phyloP scores from a whole-genome alignment of 2,797 vertebrate genomes.

The Neosilurus hyrtlii region DNA sequence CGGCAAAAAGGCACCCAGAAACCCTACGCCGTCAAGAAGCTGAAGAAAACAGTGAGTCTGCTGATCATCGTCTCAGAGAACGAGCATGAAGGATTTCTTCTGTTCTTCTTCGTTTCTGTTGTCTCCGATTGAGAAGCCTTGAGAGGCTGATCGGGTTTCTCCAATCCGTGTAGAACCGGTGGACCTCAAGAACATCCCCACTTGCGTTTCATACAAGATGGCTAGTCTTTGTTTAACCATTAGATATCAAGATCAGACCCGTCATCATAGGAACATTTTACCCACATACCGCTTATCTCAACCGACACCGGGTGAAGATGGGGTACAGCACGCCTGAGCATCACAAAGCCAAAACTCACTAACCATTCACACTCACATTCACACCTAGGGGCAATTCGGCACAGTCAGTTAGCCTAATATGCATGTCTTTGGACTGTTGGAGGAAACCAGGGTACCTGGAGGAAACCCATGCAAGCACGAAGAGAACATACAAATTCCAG shows the following conservation, averaged over 20 bases:
- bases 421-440: no score
- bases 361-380: no score
- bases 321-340: no score
- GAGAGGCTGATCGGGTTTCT: not conserved
- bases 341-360: no score
- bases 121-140: not conserved
- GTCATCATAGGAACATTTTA: no score
- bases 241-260: not conserved
- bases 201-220: not conserved
- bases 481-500: no score
- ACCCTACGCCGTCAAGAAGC: conserved; percentile 83
- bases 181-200: not conserved
- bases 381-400: no score
- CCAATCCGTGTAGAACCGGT: not conserved
- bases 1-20: conserved; percentile 85
- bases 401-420: no score
- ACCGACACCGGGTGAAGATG: no score
- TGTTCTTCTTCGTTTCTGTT: conserved; percentile 30
- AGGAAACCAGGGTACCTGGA: no score
- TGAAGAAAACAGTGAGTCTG: conserved; percentile 87
- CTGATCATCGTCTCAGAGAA: conserved; percentile 1
- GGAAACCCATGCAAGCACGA: no score
- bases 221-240: not conserved
- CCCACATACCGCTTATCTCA: no score
- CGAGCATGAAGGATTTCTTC: conserved; percentile 19